Percentiles rank a stretch among this genome's conserved stretches.
Conservation (phyloP, 2,113 vertebrate species). For the Sinocyclocheilus rhinocerous region DNA sequence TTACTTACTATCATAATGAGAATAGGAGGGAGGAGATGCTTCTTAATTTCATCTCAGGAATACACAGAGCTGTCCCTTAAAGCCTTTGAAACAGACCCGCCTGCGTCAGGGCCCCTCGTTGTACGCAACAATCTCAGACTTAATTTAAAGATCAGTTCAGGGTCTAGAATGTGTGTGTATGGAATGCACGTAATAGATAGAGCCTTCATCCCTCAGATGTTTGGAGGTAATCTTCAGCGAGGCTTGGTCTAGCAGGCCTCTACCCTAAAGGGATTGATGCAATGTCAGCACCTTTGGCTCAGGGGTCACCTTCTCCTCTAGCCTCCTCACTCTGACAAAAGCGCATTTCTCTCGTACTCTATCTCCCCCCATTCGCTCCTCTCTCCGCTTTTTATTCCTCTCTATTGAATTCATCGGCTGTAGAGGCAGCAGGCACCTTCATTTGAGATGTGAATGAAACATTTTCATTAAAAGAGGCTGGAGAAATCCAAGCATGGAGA, state of each 20-base stretch:
- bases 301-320: conserved; percentile 89
- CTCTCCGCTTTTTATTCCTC: conserved; percentile 63
- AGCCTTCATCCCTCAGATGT: conserved; percentile 85
- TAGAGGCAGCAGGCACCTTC: conserved; percentile 77
- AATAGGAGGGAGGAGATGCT: conserved; percentile 69
- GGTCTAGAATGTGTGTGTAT: conserved; percentile 80
- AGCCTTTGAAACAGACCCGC: conserved; percentile 75
- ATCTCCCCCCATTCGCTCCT: conserved; percentile 56
- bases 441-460: conserved; percentile 86
- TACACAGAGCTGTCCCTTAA: conserved; percentile 77
- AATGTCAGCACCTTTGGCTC: conserved; percentile 97
- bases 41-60: conserved; percentile 65
- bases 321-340: conserved; percentile 89
- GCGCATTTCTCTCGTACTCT: conserved; percentile 76
- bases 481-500: conserved; percentile 70
- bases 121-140: conserved; percentile 80
- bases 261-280: conserved; percentile 97
- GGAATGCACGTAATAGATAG: conserved; percentile 82
- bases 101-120: conserved; percentile 76
- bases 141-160: conserved; percentile 82
- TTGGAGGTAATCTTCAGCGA: conserved; percentile 90
- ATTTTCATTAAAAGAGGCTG: conserved; percentile 87
- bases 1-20: conserved; percentile 74
- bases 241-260: conserved; percentile 86
- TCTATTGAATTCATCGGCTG: conserved; percentile 83